Conservation (phyloP, 2,888 invertebrate species). For the Clanis bilineata region DNA sequence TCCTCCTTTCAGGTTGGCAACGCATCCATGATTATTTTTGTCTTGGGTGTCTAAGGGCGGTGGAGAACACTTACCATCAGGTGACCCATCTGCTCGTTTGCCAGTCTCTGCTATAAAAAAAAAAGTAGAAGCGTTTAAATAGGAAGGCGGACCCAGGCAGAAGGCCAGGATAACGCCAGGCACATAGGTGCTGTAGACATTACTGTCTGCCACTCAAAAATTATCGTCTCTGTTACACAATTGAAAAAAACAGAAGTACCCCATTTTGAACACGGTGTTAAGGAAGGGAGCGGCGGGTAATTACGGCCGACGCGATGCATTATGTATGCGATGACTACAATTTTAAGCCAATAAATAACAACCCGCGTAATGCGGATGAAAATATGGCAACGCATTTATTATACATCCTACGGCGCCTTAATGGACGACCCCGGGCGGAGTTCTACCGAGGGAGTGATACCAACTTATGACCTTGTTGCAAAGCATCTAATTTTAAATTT, state of each 20-base stretch:
- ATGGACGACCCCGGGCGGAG: slow-evolving; percentile 39
- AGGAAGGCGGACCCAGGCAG: too few species aligned
- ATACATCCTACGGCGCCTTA: slow-evolving; percentile 50
- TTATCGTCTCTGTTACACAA: too few species aligned
- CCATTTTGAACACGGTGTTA: slow-evolving; percentile 37
- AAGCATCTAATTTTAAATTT: not conserved
- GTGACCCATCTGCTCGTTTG: too few species aligned
- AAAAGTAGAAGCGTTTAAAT: too few species aligned
- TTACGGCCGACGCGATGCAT: slow-evolving; percentile 68
- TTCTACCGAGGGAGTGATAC: slow-evolving; percentile 41
- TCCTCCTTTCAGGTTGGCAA: too few species aligned
- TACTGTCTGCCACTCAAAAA: too few species aligned
- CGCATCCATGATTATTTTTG: too few species aligned
- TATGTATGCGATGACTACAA: slow-evolving; percentile 77
- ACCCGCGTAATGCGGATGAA: slow-evolving; percentile 64
- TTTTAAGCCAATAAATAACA: slow-evolving; percentile 80
- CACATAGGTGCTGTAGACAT: too few species aligned
- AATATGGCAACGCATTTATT: slow-evolving; percentile 76
- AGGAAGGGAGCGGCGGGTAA: slow-evolving; percentile 51
- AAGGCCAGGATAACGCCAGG: too few species aligned
- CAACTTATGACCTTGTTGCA: not conserved
- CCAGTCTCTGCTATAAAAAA: too few species aligned
- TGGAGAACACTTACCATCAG: too few species aligned
- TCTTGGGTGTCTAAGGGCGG: too few species aligned
- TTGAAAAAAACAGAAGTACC: slow-evolving; percentile 18